These are phyloP conservation scores for Copidosoma aretas DNA, from an alignment of 2,888 invertebrate species.

Conservation along the genomic window DNA sequence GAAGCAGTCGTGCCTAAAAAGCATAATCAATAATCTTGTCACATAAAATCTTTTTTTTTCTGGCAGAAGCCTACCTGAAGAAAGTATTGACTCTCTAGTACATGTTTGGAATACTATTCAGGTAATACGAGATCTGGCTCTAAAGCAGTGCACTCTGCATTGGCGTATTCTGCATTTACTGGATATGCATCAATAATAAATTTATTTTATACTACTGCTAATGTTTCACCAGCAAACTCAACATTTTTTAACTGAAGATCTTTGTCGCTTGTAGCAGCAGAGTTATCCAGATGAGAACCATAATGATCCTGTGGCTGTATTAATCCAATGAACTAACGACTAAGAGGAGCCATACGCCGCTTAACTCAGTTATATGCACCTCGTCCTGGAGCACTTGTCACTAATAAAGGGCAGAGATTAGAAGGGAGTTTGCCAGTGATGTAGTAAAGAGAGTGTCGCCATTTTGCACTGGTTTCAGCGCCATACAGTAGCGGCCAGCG, in stretches of 20 bases:
- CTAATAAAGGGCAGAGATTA: no score
- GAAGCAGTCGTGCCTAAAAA: no score
- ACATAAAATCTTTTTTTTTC: no score
- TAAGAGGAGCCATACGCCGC: conserved; percentile 50
- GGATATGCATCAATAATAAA: conserved; percentile 49
- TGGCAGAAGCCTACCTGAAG: conserved; percentile 36
- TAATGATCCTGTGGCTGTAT: conserved; percentile 49
- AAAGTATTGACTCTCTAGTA: conserved; percentile 47
- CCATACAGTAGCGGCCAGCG: no score
- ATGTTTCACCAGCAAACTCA: conserved; percentile 49
- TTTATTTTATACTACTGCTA: conserved; percentile 53
- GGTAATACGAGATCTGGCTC: conserved; percentile 22
- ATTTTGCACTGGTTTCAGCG: no score
- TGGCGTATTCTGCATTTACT: conserved; percentile 38
- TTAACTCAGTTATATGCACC: conserved; percentile 55
- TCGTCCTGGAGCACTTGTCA: no score
- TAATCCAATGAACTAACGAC: conserved; percentile 47
- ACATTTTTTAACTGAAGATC: conserved; percentile 55
- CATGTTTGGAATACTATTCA: conserved; percentile 45
- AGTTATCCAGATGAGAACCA: conserved; percentile 50
- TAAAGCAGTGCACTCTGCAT: conserved; percentile 46
- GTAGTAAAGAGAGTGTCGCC: no score
- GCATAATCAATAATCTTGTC: no score
- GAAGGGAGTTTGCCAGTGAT: no score
- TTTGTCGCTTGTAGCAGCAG: conserved; percentile 48